Conservation (phyloP, 1,140 invertebrate genomes). For the Caenorhabditis tropicalis region DNA sequence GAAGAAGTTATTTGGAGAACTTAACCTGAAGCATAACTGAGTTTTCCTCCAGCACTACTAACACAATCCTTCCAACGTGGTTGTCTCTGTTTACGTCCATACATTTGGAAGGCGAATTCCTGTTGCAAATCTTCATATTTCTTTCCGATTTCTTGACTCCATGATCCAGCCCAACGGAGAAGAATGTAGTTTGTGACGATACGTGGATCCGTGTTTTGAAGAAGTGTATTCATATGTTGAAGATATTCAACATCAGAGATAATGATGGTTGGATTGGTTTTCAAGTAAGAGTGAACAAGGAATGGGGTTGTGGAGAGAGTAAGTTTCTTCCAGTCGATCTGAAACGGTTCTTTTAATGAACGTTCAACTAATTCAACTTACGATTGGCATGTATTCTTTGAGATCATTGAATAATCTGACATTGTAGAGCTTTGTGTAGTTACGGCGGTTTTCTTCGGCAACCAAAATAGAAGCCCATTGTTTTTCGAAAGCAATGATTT, state of each 20-base stretch:
- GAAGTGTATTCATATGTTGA: constrained; percentile 43
- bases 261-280: constrained; percentile 57
- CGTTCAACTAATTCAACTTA: background rate
- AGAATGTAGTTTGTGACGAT: constrained; percentile 60
- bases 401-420: constrained; percentile 58
- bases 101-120: constrained; percentile 55
- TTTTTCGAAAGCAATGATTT: constrained; percentile 65
- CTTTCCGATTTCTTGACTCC: constrained; percentile 46
- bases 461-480: constrained; percentile 65
- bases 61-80: constrained; percentile 70
- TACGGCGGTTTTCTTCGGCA: constrained; percentile 66
- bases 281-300: constrained; percentile 54
- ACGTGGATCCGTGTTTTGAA: constrained; percentile 52
- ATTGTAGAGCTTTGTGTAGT: constrained; percentile 67
- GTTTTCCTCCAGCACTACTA: constrained; percentile 66
- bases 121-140: constrained; percentile 58
- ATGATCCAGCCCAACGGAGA: constrained; percentile 48
- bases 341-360: constrained; percentile 58
- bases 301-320: constrained; percentile 54
- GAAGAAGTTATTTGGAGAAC: constrained; percentile 62
- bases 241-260: constrained; percentile 46
- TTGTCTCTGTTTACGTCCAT: constrained; percentile 71
- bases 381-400: constrained; percentile 54
- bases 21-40: constrained; percentile 74
- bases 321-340: constrained; percentile 60